Percentiles rank a stretch among this genome's conserved stretches.
Evolutionary conservation across 2,113 vertebrate species (phyloP).

Genomic region (Seriola dumerili): DNA sequence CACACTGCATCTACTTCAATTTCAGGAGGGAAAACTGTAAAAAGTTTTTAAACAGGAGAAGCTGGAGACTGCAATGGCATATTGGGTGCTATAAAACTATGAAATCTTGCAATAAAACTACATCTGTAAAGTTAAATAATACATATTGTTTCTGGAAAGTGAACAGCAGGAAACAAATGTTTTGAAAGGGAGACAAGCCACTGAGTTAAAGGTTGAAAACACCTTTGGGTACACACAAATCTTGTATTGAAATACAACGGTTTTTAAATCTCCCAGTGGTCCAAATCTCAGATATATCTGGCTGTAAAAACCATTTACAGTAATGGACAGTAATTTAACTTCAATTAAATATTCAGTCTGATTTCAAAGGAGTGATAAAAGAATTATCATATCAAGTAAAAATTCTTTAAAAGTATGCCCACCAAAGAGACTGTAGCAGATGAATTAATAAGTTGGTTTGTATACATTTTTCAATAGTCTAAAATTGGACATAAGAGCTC

Average conservation of each 20-base stretch:
- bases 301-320: slow-evolving; percentile 15
- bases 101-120: slow-evolving; percentile 45
- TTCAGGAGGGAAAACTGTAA: slow-evolving; percentile 42
- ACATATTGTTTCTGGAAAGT: slow-evolving; percentile 8
- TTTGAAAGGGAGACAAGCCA: slow-evolving; percentile 14
- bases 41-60: neutral
- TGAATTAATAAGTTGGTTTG: slow-evolving; percentile 25
- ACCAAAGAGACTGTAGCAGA: slow-evolving; percentile 20
- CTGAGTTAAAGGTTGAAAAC: slow-evolving; percentile 12
- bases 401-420: slow-evolving; percentile 9
- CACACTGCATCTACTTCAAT: slow-evolving; percentile 15
- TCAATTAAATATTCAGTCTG: slow-evolving; percentile 34
- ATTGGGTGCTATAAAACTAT: slow-evolving; percentile 17
- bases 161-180: slow-evolving; percentile 23
- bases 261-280: slow-evolving; percentile 13
- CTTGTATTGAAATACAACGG: neutral
- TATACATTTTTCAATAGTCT: slow-evolving; percentile 24
- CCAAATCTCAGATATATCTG: slow-evolving; percentile 12
- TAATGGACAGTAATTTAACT: slow-evolving; percentile 13
- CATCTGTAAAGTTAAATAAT: slow-evolving; percentile 55
- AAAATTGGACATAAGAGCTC: neutral
- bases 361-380: slow-evolving; percentile 28
- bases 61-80: slow-evolving; percentile 13
- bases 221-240: slow-evolving; percentile 36
- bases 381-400: slow-evolving; percentile 26